These are phyloP conservation scores for Corvus hawaiiensis DNA, from an alignment of 2,113 vertebrate species.

Conservation along the genomic window DNA sequence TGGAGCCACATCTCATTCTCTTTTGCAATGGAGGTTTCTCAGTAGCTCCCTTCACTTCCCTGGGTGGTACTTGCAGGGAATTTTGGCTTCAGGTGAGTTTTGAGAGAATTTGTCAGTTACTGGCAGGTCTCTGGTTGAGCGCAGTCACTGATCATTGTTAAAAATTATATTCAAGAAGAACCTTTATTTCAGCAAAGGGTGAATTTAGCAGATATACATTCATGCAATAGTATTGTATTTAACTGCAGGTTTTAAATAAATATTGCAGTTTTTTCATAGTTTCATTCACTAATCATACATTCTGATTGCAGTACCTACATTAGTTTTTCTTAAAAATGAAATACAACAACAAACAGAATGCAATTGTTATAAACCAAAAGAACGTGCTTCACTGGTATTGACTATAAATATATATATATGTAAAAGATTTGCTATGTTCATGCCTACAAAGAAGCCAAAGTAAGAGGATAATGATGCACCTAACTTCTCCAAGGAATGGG, in stretches of 20 bases:
- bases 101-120: background rate
- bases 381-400: background rate
- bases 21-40: background rate
- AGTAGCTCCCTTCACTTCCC: background rate
- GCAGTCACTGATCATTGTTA: background rate
- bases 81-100: background rate
- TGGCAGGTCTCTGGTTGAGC: background rate
- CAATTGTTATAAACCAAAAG: background rate
- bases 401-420: no score
- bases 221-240: background rate
- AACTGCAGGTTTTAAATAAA: background rate
- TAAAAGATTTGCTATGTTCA: background rate
- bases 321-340: background rate
- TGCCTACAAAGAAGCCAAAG: background rate
- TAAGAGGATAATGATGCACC: background rate
- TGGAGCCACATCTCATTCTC: accelerated
- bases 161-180: background rate
- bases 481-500: background rate
- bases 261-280: background rate
- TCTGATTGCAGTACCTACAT: background rate
- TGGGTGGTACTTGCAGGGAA: background rate
- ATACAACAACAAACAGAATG: background rate
- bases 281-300: background rate
- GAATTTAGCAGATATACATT: background rate
- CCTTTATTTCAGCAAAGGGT: background rate